A percentile compares a stretch with the other conserved stretches of the same genome.
phyloP scores from a whole-genome alignment of 2,113 vertebrate species.

The Nothocercus julius region DNA sequence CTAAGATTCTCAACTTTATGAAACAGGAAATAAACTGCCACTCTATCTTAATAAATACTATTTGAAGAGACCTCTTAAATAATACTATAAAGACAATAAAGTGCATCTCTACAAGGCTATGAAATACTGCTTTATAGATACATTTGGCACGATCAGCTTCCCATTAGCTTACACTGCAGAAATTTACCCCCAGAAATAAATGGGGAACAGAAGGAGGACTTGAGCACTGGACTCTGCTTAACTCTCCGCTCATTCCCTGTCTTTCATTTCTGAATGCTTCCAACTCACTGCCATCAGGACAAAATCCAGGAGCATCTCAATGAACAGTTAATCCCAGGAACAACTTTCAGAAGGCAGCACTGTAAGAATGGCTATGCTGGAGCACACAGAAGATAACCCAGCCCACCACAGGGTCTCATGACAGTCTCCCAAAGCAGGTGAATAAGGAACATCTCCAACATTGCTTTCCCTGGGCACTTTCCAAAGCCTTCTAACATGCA shows the following conservation, averaged over 20 bases:
- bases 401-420: not conserved
- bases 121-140: constrained; percentile 29
- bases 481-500: not conserved
- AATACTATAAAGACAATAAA: not conserved
- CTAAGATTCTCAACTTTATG: not conserved
- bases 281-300: not conserved
- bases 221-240: not conserved
- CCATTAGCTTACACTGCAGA: not conserved
- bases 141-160: not conserved
- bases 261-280: not conserved
- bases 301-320: not conserved
- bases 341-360: not conserved
- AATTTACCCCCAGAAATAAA: not conserved
- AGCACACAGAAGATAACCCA: not conserved
- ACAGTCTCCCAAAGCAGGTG: not conserved
- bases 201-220: not conserved
- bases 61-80: constrained; percentile 34
- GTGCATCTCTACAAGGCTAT: not conserved
- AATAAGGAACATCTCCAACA: not conserved
- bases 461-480: not conserved
- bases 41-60: not conserved
- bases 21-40: not conserved
- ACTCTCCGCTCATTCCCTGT: not conserved
- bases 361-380: not conserved
- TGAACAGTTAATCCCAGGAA: constrained; percentile 8